Evolutionary conservation across 37 sponge, comb jelly and placozoan genomes (phyloP), one percentile per base, ranked within the genome.

Genomic region (Crambe crambe): DNA sequence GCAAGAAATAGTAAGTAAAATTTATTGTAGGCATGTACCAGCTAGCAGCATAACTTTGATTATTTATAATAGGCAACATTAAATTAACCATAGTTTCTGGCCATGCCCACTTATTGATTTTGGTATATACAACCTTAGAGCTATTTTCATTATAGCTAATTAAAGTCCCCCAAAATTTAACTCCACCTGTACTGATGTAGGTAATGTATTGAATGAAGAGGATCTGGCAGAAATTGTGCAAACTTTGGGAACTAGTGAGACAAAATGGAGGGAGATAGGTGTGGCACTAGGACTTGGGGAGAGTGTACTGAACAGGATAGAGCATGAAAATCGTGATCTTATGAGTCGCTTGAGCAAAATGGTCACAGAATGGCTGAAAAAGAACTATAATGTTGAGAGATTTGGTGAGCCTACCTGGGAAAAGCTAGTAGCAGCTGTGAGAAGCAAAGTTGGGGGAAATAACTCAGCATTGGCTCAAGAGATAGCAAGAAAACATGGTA

Each of bases 331-430:
- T 12, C 12, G 6, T 47, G 51, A 47, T 47, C 12, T 47, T 6
- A 12, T 15, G 6, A 47, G 51, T 12, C 51, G 12, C 6, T 12
- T 47, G 10, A 47, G 51, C 10, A 47, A 47, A 27, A 66, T 66
- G 67, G 35, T 66, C 1, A 66, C 2, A 1, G 17, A 27, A 20
- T 66, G 67, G 67, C 67, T 66, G 67, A 9, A 4, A 4, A 66
- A 34, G 27, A 66, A 27, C 67, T 66, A 66, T 27, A 31, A 66
- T 66, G 34, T 27, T 26, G 67, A 66, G 34, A 29, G 67, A 27
- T 66, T 66, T 66, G 67, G 67, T 66, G 67, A 66, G 34, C 67
- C 67, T 9, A 66, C 67, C 20, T 66, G 67, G 67, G 20, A 27
- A 31, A 34, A 20, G 2, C 35, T 66, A 31, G 67, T 31, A 34